phyloP scores from a whole-genome alignment of 2,797 vertebrate species.

The Carcharodon carcharias region DNA sequence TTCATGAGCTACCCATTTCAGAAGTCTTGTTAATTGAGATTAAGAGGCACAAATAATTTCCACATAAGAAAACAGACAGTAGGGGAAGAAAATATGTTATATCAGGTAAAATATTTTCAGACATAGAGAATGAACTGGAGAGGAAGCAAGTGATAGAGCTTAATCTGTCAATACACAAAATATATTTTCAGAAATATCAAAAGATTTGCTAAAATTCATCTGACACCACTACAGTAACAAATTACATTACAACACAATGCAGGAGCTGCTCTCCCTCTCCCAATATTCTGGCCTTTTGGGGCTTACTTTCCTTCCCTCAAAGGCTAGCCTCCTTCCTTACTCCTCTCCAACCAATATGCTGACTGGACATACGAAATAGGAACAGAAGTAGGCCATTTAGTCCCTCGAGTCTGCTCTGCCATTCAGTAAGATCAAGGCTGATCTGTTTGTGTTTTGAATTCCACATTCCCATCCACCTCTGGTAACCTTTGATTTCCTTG shows the following conservation, averaged over 20 bases:
- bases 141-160: neutral
- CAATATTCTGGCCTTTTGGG: neutral
- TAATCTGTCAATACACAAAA: neutral
- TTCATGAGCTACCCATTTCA: neutral
- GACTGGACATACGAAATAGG: neutral
- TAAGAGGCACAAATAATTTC: neutral
- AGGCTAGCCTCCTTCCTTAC: neutral
- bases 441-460: no score
- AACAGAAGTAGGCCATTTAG: no score
- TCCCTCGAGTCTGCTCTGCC: no score
- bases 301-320: neutral
- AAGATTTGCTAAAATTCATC: neutral
- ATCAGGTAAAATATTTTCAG: neutral
- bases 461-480: no score
- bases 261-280: neutral
- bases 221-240: neutral
- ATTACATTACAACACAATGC: neutral
- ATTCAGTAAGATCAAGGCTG: no score
- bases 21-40: neutral
- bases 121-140: neutral
- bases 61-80: neutral
- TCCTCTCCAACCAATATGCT: neutral
- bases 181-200: neutral
- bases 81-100: neutral
- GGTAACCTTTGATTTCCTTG: no score